Evolutionary conservation across 2,888 invertebrate genomes (phyloP).

Genomic region (Clistopyga incitator): DNA sequence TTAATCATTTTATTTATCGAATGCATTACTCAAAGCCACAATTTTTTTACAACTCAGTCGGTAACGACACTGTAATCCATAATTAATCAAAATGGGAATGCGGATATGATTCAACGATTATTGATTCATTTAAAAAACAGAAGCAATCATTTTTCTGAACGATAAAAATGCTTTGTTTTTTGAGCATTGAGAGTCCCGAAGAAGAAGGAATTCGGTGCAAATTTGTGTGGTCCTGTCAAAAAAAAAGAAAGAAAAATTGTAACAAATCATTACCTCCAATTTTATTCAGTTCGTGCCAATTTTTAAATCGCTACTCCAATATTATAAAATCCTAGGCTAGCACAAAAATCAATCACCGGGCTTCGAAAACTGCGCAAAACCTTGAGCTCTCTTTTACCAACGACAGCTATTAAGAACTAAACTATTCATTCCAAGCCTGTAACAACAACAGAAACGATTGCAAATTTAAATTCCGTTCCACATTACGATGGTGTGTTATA

Average conservation of each 20-base stretch:
- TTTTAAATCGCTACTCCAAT: not conserved
- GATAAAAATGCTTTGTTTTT: too few relatives aligned
- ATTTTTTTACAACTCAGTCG: not conserved
- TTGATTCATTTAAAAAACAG: not conserved
- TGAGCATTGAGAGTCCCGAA: too few relatives aligned
- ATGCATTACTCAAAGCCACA: not conserved
- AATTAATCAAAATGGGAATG: not conserved
- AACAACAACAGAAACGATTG: too few relatives aligned
- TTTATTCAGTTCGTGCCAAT: too few relatives aligned
- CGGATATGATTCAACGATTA: not conserved
- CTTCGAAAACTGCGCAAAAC: not conserved
- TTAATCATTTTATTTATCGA: not conserved
- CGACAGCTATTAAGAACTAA: not conserved
- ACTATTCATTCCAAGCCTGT: not conserved
- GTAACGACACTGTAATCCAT: not conserved
- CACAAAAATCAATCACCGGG: not conserved
- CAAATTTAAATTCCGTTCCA: not conserved
- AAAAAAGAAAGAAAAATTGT: too few relatives aligned
- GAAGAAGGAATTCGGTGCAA: too few relatives aligned
- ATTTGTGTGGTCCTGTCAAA: not conserved
- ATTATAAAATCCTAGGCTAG: not conserved
- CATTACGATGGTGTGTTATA: not conserved
- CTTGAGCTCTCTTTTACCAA: slow-evolving; percentile 5
- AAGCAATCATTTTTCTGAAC: too few relatives aligned
- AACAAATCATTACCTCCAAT: too few relatives aligned